Conservation (phyloP, 2,888 invertebrate species). For the Hydropsyche betteni region DNA sequence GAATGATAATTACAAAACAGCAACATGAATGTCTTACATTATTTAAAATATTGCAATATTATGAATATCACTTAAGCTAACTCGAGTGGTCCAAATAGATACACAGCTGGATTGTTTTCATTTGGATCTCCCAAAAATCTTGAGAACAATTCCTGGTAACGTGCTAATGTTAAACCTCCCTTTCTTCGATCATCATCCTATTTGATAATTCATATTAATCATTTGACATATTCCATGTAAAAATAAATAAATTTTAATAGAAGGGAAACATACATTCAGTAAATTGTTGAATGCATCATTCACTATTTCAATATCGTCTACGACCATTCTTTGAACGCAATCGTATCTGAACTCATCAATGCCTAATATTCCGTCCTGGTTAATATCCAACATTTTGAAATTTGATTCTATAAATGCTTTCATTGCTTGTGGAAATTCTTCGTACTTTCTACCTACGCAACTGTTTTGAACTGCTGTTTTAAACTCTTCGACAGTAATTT, state of each 20-base stretch:
- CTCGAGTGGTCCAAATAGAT: constrained; percentile 81
- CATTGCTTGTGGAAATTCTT: constrained; percentile 86
- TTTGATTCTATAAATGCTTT: constrained; percentile 86
- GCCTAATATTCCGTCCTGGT: constrained; percentile 81
- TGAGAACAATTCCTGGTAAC: constrained; percentile 86
- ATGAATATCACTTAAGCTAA: constrained; percentile 51
- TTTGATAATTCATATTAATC: constrained; percentile 52
- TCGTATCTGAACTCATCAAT: constrained; percentile 85
- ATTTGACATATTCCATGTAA: too few relatives aligned
- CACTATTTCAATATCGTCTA: constrained; percentile 77
- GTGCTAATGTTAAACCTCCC: constrained; percentile 78
- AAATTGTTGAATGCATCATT: constrained; percentile 82
- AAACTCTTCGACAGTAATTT: constrained; percentile 83
- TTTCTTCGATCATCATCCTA: constrained; percentile 84
- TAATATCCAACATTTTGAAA: constrained; percentile 82
- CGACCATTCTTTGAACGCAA: constrained; percentile 81
- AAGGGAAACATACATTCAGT: constrained; percentile 71
- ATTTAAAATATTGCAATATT: too few relatives aligned
- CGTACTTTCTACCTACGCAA: constrained; percentile 79
- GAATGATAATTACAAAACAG: too few relatives aligned
- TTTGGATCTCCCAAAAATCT: constrained; percentile 81
- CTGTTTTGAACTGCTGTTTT: constrained; percentile 82
- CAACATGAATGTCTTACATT: too few relatives aligned
- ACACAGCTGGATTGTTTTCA: constrained; percentile 76
- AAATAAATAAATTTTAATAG: constrained; percentile 33